Conservation (phyloP, 1,140 invertebrate species). For the Nomia melanderi region DNA sequence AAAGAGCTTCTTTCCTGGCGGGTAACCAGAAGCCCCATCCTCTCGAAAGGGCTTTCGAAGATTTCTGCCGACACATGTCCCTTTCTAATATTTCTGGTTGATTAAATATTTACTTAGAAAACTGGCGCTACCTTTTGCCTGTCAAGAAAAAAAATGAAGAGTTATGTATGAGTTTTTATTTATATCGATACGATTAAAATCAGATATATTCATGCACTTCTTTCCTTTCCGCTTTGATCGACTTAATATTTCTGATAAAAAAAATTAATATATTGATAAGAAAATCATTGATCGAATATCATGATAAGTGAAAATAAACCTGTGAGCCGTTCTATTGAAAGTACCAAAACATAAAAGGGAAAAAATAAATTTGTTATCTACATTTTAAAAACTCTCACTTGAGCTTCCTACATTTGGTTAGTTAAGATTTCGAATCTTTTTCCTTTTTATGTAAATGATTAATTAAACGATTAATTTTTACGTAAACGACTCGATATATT, state of each 20-base stretch:
- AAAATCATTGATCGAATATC: no score
- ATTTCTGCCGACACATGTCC: constrained; percentile 3
- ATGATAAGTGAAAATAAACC: no score
- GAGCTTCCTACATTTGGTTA: no score
- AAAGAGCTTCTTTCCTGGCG: not conserved
- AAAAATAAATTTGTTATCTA: no score
- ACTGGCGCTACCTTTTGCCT: not conserved
- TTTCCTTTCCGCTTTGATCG: not conserved
- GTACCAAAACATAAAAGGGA: no score
- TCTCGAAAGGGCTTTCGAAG: not conserved
- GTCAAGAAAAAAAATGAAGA: not conserved
- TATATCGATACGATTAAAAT: not conserved
- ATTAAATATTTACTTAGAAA: constrained; percentile 1
- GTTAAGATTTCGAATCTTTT: no score
- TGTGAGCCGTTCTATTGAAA: not conserved
- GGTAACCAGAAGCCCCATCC: not conserved
- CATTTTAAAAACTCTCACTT: no score
- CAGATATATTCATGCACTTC: not conserved
- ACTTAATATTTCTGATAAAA: not conserved
- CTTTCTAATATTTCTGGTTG: not conserved
- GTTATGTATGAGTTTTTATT: not conserved
- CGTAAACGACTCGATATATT: no score
- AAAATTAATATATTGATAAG: no score
- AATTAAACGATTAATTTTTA: no score
- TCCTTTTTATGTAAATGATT: no score